These are phyloP conservation scores for Caenorhabditis doughertyi DNA, from an alignment of 2,888 invertebrate genomes.

Conservation along the genomic window DNA sequence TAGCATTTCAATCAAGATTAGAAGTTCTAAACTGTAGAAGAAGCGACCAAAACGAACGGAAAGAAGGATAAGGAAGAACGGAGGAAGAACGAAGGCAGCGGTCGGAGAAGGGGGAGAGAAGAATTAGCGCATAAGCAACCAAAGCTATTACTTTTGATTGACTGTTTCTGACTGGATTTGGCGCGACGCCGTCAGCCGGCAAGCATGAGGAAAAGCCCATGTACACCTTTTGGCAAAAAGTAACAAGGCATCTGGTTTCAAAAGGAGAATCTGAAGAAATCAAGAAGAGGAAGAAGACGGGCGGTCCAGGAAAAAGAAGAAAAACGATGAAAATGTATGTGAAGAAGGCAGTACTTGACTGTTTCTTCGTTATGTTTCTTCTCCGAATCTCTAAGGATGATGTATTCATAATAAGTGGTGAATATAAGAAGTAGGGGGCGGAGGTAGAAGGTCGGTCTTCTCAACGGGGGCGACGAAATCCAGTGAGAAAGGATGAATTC, in stretches of 20 bases:
- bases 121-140: conserved; percentile 26
- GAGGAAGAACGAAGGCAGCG: conserved; percentile 10
- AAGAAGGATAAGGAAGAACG: conserved; percentile 7
- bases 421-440: conserved; percentile 25
- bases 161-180: conserved; percentile 61
- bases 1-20: conserved; percentile 24
- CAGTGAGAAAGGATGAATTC: conserved; percentile 8
- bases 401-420: conserved; percentile 57
- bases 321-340: conserved; percentile 33
- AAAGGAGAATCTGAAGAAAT: conserved; percentile 8
- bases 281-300: conserved; percentile 22
- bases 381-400: conserved; percentile 28
- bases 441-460: conserved; percentile 36
- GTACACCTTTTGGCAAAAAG: conserved; percentile 58
- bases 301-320: conserved; percentile 31
- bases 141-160: conserved; percentile 62
- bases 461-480: conserved; percentile 7
- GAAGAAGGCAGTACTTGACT: conserved; percentile 52
- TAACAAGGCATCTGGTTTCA: conserved; percentile 57
- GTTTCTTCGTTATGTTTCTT: conserved; percentile 28
- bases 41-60: conserved; percentile 10
- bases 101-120: background rate
- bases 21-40: conserved; percentile 2
- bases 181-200: conserved; percentile 30
- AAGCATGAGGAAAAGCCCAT: conserved; percentile 46